Conservation (phyloP, 2,113 vertebrate species). For the western clawed frog (Xenopus tropicalis) region UCB_Xtro_10.0 CM004446.2:95241501-95242000, state of each 20-base stretch:
- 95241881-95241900: constrained; percentile 61
- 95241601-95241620: background rate
- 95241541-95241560: too few species aligned
- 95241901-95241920: constrained; percentile 59
- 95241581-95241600: background rate
- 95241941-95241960: constrained; percentile 53
- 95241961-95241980: constrained; percentile 52
- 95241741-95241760: constrained; percentile 49
- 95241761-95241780: constrained; percentile 48
- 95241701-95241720: constrained; percentile 46
- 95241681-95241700: constrained; percentile 40
- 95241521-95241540: too few species aligned
- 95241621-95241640: background rate
- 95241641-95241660: constrained; percentile 8
- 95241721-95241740: constrained; percentile 42
- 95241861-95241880: constrained; percentile 60
- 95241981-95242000: constrained; percentile 59
- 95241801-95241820: constrained; percentile 57
- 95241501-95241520: too few species aligned
- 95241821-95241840: constrained; percentile 53
- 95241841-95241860: constrained; percentile 62
- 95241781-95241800: constrained; percentile 50
- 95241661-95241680: background rate
- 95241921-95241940: constrained; percentile 59
- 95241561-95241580: too few species aligned